Percentiles rank a stretch among this genome's conserved stretches.
Evolutionary conservation across 2,797 vertebrate genomes (phyloP).

Genomic region (Acipenser ruthenus): DNA sequence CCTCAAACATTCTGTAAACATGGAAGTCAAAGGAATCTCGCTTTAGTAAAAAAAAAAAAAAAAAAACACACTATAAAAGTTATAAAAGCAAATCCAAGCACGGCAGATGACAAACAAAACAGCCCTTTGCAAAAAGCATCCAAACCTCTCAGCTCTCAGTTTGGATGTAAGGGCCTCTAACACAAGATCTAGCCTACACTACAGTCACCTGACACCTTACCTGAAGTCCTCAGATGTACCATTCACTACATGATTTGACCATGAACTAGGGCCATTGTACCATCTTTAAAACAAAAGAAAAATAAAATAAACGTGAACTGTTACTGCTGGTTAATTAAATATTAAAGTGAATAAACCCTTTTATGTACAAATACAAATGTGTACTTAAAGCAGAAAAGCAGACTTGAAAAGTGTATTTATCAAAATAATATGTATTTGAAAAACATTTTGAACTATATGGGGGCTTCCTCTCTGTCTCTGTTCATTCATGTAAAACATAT

Average conservation of each 20-base stretch:
- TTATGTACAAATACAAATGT: no score
- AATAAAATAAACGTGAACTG: no score
- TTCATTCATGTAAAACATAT: no score
- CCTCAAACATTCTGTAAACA: no score
- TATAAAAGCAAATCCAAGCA: background rate
- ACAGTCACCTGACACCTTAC: background rate
- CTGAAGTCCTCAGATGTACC: conserved; percentile 64
- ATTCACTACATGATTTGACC: conserved; percentile 70
- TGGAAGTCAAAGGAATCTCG: no score
- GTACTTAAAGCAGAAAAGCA: no score
- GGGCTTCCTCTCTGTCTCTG: no score
- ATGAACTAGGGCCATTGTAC: conserved; percentile 66
- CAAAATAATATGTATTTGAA: no score
- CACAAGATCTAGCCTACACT: background rate
- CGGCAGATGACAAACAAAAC: background rate
- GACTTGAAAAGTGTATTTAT: no score
- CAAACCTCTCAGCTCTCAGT: background rate
- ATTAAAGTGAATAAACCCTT: no score
- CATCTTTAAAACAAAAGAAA: conserved; percentile 47
- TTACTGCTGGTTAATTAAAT: no score
- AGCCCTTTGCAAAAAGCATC: background rate
- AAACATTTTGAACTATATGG: no score
- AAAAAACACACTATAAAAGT: background rate
- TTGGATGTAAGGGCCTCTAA: background rate
- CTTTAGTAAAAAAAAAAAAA: background rate